phyloP scores from a whole-genome alignment of 1,140 invertebrate genomes.

The Drosophila quadrilineata region DNA sequence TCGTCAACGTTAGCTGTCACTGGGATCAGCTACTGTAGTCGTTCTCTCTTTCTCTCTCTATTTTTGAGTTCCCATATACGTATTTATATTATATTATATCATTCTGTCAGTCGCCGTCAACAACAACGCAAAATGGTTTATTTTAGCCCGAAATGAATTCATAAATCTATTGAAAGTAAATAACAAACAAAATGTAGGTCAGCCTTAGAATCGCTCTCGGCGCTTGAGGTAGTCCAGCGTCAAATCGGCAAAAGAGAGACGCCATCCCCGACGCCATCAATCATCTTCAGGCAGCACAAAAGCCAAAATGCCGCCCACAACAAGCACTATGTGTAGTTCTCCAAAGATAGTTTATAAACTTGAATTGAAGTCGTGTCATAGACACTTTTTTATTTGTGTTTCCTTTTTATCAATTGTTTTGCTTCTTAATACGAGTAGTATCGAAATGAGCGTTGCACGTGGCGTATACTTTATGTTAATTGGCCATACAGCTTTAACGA shows the following conservation, averaged over 20 bases:
- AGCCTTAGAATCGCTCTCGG: slow-evolving; percentile 23
- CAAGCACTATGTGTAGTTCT: too few species aligned
- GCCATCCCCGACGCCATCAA: slow-evolving; percentile 46
- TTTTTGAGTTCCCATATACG: too few species aligned
- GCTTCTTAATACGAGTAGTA: background rate
- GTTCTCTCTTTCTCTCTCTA: too few species aligned
- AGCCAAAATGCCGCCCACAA: background rate
- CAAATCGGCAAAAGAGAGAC: too few species aligned
- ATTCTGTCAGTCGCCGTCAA: background rate
- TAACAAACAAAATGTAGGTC: slow-evolving; percentile 66
- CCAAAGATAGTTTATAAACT: slow-evolving; percentile 2
- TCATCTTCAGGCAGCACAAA: slow-evolving; percentile 31
- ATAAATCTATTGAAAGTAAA: slow-evolving; percentile 73
- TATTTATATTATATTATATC: background rate
- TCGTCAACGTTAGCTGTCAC: slow-evolving; percentile 58
- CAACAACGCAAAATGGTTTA: slow-evolving; percentile 37
- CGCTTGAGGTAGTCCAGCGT: slow-evolving; percentile 46
- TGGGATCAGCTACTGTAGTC: slow-evolving; percentile 50
- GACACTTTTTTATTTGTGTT: too few species aligned
- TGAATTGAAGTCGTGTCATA: slow-evolving; percentile 14
- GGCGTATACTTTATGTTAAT: slow-evolving; percentile 43
- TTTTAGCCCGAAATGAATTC: slow-evolving; percentile 41
- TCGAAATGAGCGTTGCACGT: slow-evolving; percentile 42
- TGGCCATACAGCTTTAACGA: slow-evolving; percentile 38
- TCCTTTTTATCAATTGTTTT: slow-evolving; percentile 10